Evolutionary conservation across 2,797 vertebrate genomes (phyloP).

Genomic region (Sebastes minor): DNA sequence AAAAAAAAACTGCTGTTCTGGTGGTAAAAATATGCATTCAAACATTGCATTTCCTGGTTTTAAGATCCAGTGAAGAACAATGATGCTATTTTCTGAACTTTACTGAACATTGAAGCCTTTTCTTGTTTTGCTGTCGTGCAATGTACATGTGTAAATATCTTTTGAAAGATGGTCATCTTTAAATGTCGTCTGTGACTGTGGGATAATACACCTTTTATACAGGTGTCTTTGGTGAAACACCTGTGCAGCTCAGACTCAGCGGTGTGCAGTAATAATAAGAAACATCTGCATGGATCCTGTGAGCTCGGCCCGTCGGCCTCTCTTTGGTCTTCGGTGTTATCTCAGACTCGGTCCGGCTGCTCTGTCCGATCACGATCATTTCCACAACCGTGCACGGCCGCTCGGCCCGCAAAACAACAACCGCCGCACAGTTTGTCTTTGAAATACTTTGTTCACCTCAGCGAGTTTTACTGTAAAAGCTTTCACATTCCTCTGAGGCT

Average conservation of each 20-base stretch:
- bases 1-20: not conserved
- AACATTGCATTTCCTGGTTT: not conserved
- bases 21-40: not conserved
- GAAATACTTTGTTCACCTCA: constrained; percentile 34
- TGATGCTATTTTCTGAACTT: too few species aligned
- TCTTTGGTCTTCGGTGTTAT: constrained; percentile 44
- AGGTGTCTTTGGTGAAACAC: not conserved
- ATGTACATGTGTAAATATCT: not conserved
- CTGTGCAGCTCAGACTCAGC: not conserved
- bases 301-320: not conserved
- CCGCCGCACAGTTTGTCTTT: constrained; percentile 26
- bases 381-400: constrained; percentile 18
- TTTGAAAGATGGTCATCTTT: not conserved
- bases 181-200: too few species aligned
- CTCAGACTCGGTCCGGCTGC: constrained; percentile 25
- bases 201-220: not conserved
- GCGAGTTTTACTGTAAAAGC: constrained; percentile 35
- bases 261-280: not conserved
- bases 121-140: not conserved
- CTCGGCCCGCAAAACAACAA: constrained; percentile 10
- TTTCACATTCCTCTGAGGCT: constrained; percentile 52
- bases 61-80: too few species aligned
- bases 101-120: not conserved
- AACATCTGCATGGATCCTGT: not conserved
- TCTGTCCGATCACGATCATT: constrained; percentile 59